Evolutionary conservation across 1,140 invertebrate genomes (phyloP), one percentile per base, ranked within the genome.

Genomic region (Planococcus citri): DNA sequence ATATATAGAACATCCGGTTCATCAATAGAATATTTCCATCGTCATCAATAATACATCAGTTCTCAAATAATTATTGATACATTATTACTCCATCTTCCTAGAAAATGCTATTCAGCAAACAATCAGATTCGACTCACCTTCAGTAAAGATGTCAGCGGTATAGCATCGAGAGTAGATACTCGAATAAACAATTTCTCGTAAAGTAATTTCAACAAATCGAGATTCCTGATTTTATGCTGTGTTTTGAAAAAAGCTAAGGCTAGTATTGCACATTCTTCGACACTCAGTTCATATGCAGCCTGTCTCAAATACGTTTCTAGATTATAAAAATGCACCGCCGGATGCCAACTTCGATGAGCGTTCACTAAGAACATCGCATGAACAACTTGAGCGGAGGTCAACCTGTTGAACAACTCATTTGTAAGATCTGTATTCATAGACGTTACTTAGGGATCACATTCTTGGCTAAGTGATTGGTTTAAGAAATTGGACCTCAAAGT

Each of bases 231-330:
- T 25, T 21, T 64, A 9, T 12, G 10, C 10, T 64, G 6, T 3
- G 60, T 64, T 27, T 64, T 64, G 22, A 64, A 64, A 64, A 64
- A 64, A 9, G 22, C 60, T 64, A 64, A 64, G 3, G 60, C 60
- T 25, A 25, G 2, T 10, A 64, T 64, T 10, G 60, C 25, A 20
- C 22, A 24, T 27, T 64, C 60, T 64, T 64, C 60, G 10, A 27
- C 60, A 64, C 10, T 3, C 17, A 64, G 20, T 64, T 64, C 60
- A 21, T 64, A 64, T 9, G 24, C 20, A 25, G 9, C 24, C 3
- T 64, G 2, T 14, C 9, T 2, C 22, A 64, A 64, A 25, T 24
- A 24, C 3, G 6, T 4, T 25, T 64, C 60, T 27, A 24, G 24
- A 25, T 64, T 27, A 25, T 25, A 25, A 12, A 64, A 25, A 27